Conservation (phyloP, 1,140 invertebrate species). For the Carposina sasakii region DNA sequence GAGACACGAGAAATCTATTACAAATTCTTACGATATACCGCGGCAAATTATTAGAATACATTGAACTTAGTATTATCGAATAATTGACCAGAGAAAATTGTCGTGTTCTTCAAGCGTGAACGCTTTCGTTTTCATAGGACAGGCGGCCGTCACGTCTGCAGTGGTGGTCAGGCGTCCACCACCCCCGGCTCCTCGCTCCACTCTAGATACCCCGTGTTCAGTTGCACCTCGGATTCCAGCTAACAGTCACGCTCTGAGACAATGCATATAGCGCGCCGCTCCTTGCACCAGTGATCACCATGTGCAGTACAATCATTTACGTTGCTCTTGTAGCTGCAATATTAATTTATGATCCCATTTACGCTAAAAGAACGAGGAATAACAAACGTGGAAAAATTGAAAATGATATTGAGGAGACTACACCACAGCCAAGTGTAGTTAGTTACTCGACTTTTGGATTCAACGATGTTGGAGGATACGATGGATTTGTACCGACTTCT, state of each 20-base stretch:
- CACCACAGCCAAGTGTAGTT: slow-evolving; percentile 50
- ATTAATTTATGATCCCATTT: slow-evolving; percentile 26
- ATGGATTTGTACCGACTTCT: slow-evolving; percentile 56
- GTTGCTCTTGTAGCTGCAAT: slow-evolving; percentile 34
- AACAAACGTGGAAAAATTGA: slow-evolving; percentile 34
- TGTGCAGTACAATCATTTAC: slow-evolving; percentile 43
- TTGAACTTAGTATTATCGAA: slow-evolving; percentile 43
- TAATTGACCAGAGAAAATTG: slow-evolving; percentile 56
- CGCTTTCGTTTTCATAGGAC: slow-evolving; percentile 66
- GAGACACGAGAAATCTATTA: slow-evolving; percentile 29
- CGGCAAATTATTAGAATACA: slow-evolving; percentile 40
- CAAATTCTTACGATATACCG: too few relatives aligned
- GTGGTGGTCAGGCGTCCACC: slow-evolving; percentile 18
- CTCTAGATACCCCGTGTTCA: slow-evolving; percentile 21
- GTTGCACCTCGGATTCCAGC: slow-evolving; percentile 44
- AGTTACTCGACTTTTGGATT: slow-evolving; percentile 61
- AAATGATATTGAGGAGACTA: slow-evolving; percentile 40
- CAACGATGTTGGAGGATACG: slow-evolving; percentile 53
- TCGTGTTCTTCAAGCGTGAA: slow-evolving; percentile 51
- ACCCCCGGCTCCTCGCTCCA: slow-evolving; percentile 22
- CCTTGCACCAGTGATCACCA: slow-evolving; percentile 30
- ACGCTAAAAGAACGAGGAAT: slow-evolving; percentile 46
- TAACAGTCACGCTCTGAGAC: slow-evolving; percentile 39
- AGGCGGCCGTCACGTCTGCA: slow-evolving; percentile 31
- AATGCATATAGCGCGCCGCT: slow-evolving; percentile 42